Evolutionary conservation across 2,888 invertebrate genomes (phyloP), one percentile per base, ranked within the genome.

Genomic region (Lepidocyrtoides sp.): DNA sequence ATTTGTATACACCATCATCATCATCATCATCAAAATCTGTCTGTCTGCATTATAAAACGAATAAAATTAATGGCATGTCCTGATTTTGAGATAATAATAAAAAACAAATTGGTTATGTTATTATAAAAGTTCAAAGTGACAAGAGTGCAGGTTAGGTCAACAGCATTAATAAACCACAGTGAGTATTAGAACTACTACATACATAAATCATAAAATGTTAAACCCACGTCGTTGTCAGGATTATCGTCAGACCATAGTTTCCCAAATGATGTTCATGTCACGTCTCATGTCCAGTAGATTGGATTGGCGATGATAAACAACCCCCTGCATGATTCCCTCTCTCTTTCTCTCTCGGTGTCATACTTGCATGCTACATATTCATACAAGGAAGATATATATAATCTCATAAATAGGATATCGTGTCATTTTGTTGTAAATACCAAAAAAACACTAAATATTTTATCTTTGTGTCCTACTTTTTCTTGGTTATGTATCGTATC

Each of bases 301-400:
- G 72, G 26, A 72, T 44, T 72, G 44, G 44, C 44, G 72, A 69
- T 69, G 69, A 44, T 72, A 72, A 72, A 72, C 20, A 44, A 72
- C 10, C 72, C 69, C 23, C n/a, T n/a, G n/a, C n/a, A 20, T n/a
- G 2, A 72, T 17, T 72, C 44, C 72, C 44, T 20, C 23, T 12
- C 72, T 36, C 17, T 17, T n/a, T n/a, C n/a, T n/a, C n/a, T n/a
- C n/a, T n/a, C n/a, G n/a, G n/a, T n/a, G n/a, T 14, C 66, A 32
- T 32, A 44, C 1, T 44, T 10, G 10, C 44, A 17, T 4, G 3
- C 32, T 32, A 29, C 72, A 72, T 72, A 72, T 72, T 72, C 44
- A 72, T 44, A 72, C 10, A 36, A 1, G n/a, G n/a, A 66, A 66
- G 66, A 66, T 26, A 41, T 0, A n/a, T n/a, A n/a, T 4, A 14